A percentile compares a stretch with the other conserved stretches of the same genome.
Conservation (phyloP, 2,888 invertebrate species). For the Theretra japonica region DNA sequence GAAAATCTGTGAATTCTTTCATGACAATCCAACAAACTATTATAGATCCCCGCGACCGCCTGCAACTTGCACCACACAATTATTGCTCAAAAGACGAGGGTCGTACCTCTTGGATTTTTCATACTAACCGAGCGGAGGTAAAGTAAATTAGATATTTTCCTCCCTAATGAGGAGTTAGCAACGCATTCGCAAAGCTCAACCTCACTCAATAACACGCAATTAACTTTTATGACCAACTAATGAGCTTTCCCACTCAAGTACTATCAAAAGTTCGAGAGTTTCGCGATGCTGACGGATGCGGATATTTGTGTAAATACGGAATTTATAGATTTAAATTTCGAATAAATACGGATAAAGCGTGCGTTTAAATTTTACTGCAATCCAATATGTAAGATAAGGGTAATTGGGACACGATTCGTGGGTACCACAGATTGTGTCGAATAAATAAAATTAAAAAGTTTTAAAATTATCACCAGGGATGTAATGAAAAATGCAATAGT, state of each 20-base stretch:
- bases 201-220: slow-evolving; percentile 65
- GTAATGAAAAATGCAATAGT: no score
- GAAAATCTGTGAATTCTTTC: no score
- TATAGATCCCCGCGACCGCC: slow-evolving; percentile 37
- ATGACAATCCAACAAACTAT: neutral
- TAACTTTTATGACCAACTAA: slow-evolving; percentile 53
- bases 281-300: neutral
- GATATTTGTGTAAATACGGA: neutral
- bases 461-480: no score
- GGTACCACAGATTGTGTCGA: no score
- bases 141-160: slow-evolving; percentile 73
- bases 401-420: no score
- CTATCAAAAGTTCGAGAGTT: slow-evolving; percentile 21
- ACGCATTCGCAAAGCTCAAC: slow-evolving; percentile 47
- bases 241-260: slow-evolving; percentile 19
- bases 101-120: slow-evolving; percentile 71
- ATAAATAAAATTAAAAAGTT: no score
- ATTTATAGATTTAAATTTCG: neutral
- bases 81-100: slow-evolving; percentile 54
- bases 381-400: no score
- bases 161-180: slow-evolving; percentile 68
- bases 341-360: no score
- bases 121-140: slow-evolving; percentile 61
- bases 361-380: no score
- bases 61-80: slow-evolving; percentile 40